Base-by-base conservation (phyloP, 1,140 invertebrate species). In the Aphis gossypii region DNA sequence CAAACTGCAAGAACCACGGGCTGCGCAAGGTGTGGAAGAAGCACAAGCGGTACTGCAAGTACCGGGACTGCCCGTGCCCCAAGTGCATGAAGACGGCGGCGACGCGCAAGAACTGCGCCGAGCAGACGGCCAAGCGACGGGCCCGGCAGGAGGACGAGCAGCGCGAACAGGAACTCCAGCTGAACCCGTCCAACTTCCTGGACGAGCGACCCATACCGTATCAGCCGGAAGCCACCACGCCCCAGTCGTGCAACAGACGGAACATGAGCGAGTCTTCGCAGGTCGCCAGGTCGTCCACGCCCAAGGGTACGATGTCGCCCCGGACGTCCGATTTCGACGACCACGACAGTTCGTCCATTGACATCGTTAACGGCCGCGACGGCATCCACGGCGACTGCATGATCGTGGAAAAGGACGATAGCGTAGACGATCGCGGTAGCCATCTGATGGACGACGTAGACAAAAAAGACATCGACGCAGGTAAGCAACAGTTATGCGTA, bases 31-130 rank as follows among this genome's bases (percentile, higher is more conserved):
- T 93, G 48, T 93, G 92, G 92, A 93, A 93, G 48, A 93, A 93
- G 35, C 92, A 93, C 92, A 93, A 93, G 48, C 82, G 92, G 48
- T 93, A 93, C 82, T 93, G 92, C 82, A 93, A 83, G 82, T 93
- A 41, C 82, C 82, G 92, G 8, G 92, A 93, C 76, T 93, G 92
- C 46, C 82, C 44, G 82, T 93, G 92, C 51, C 48, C 82, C 82
- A 93, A 86, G 48, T 93, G 92, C 35, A 82, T 38, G 48, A 93
- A 93, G 76, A 93, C 92, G 82, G 92, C 92, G 92, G 92, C 92
- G 5, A 93, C 92, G 82, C 92, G 92, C 21, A 93, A 93, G 41
- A 93, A 93, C 14, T 93, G 92, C 92, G 92, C 92, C n/a, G 68
- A 83, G 38, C 92, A 93, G 82, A 93, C 92, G 11, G 92, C 92